Evolutionary conservation across 2,797 vertebrate species (phyloP).

Genomic region (Phoxinus dragarum): DNA sequence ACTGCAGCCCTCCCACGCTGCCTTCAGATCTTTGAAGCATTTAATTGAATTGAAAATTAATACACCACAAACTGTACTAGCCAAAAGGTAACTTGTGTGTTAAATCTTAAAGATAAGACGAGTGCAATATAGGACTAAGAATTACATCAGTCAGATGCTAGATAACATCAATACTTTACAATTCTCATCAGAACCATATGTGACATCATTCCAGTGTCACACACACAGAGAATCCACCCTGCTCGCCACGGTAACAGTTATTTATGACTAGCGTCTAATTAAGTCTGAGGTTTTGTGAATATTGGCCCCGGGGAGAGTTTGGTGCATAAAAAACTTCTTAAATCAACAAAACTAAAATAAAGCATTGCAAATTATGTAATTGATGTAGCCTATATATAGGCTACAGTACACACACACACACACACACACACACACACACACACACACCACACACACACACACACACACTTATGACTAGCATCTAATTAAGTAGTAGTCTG

Average conservation of each 20-base stretch:
- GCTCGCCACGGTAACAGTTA: constrained; percentile 32
- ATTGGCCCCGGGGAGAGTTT: constrained; percentile 19
- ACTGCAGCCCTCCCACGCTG: neutral
- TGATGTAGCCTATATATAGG: neutral
- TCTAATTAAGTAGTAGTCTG: constrained; percentile 41
- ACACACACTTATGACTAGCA: constrained; percentile 5
- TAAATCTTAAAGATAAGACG: constrained; percentile 50
- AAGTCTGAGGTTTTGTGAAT: constrained; percentile 40
- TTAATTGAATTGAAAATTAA: constrained; percentile 21
- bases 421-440: neutral
- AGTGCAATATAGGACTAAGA: constrained; percentile 34
- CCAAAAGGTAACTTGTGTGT: constrained; percentile 11
- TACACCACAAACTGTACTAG: neutral
- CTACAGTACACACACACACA: too few relatives aligned
- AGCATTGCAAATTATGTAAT: neutral
- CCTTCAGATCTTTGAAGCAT: constrained; percentile 7
- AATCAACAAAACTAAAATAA: constrained; percentile 8
- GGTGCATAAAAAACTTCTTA: neutral
- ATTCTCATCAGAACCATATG: constrained; percentile 59
- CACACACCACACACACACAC: too few relatives aligned
- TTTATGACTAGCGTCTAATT: constrained; percentile 50
- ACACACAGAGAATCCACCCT: constrained; percentile 24
- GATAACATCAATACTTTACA: constrained; percentile 50
- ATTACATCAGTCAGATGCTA: constrained; percentile 15
- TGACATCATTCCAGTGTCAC: constrained; percentile 45